These are phyloP conservation scores for Norana najaformis DNA, from an alignment of 2,888 invertebrate genomes.

Conservation along the genomic window DNA sequence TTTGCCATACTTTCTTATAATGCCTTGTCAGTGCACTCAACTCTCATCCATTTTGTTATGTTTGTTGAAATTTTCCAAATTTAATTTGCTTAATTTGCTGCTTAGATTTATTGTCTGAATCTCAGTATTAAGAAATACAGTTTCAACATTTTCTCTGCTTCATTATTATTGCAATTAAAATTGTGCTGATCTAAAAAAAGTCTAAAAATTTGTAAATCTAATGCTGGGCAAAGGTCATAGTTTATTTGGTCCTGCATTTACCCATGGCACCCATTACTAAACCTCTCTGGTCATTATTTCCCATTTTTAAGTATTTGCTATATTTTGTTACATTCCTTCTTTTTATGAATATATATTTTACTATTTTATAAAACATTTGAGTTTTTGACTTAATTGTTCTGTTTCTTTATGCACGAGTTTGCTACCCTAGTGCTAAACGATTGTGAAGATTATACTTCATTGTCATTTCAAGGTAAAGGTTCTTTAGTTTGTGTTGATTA, in stretches of 20 bases:
- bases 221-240: conserved; percentile 5
- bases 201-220: background rate
- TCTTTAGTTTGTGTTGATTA: background rate
- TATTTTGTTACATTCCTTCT: background rate
- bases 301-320: conserved; percentile 10
- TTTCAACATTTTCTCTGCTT: background rate
- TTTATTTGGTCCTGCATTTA: background rate
- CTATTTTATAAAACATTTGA: background rate
- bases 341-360: background rate
- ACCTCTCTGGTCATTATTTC: background rate
- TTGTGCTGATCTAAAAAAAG: background rate
- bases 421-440: background rate
- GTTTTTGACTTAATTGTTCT: background rate
- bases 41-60: background rate
- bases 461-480: conserved; percentile 16
- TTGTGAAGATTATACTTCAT: conserved; percentile 8
- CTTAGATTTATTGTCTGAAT: too few relatives aligned
- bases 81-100: background rate
- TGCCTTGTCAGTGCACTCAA: background rate
- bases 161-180: background rate
- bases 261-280: background rate
- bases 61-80: background rate
- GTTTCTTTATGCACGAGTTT: conserved; percentile 7
- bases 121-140: background rate
- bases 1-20: background rate